Conservation (phyloP, 2,888 invertebrate genomes). For the Teinopalpus imperialis region DNA sequence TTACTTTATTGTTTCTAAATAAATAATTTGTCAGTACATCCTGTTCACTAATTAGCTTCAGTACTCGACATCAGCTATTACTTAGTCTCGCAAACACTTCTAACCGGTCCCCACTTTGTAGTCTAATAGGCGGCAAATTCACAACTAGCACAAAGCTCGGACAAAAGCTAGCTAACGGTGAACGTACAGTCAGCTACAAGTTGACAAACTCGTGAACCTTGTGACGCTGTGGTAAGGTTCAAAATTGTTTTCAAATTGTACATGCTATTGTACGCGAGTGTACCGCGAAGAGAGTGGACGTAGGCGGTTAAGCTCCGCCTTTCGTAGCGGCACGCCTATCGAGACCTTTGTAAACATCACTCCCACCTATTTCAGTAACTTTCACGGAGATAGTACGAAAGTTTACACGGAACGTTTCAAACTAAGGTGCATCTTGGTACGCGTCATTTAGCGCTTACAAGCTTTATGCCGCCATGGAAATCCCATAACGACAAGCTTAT, state of each 20-base stretch:
- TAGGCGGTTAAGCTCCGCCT: constrained; percentile 19
- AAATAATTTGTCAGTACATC: neutral
- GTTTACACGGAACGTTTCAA: neutral
- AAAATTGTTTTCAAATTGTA: neutral
- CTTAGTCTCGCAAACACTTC: constrained; percentile 20
- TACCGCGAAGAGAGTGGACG: constrained; percentile 18
- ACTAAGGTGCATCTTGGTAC: neutral
- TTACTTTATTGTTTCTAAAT: neutral
- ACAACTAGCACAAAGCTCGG: constrained; percentile 3
- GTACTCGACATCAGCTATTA: constrained; percentile 14
- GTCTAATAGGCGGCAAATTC: constrained; percentile 12
- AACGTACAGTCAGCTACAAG: constrained; percentile 8
- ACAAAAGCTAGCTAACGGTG: constrained; percentile 1
- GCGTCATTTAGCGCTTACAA: neutral
- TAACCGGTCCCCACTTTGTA: constrained; percentile 9
- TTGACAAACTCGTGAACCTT: neutral
- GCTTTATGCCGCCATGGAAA: neutral
- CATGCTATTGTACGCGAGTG: neutral
- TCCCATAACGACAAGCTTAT: too few relatives aligned
- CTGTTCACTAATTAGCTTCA: constrained; percentile 10
- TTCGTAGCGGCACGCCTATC: constrained; percentile 23
- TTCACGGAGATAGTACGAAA: constrained; percentile 7
- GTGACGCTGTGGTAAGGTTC: constrained; percentile 8
- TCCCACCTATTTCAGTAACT: constrained; percentile 24
- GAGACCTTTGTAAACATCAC: constrained; percentile 11